Base-by-base conservation (phyloP, 1,140 invertebrate genomes). In the Solenopsis fugax region DNA sequence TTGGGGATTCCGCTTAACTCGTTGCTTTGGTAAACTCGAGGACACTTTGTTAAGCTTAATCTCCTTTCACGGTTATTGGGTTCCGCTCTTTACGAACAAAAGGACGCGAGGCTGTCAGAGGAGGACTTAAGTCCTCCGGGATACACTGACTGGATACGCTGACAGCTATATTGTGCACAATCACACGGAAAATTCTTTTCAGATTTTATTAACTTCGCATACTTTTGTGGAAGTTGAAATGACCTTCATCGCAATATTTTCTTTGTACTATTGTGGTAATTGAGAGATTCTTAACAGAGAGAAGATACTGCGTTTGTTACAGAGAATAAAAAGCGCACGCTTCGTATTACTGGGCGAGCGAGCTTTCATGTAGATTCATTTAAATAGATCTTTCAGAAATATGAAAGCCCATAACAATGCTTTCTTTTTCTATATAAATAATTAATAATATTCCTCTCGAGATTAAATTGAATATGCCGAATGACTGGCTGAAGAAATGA, bases 51-150 rank as follows among this genome's bases (percentile, higher is more conserved):
- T 52, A 48, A 48, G 69, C 67, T 54, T 85, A 86, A 88, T 80
- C 87, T 80, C 52, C 82, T 76, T 71, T 80, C 87, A 86, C 54
- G 67, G 78, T 89, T 89, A 89, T 88, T 86, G 88, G 75, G 76
- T 88, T 86, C 60, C 60, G 65, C 69, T 76, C 62, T 82, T 77
- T 69, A 75, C 71, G 52, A 88, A 78, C 86, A 88, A 77, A 85
- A 54, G 73, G 72, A 67, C 50, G 21, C 48, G 86, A 72, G 41
- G 29, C 21, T 48, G 58, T 76, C 72, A 58, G 48, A 76, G 12
- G 48, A 18, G 75, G 62, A 78, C 58, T 85, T 78, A 56, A 78
- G 48, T 78, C 82, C 50, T 65, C 13, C 29, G 45, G 21, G 48
- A 13, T 69, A 62, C 29, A 69, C 13, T 62, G 45, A 69, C n/a